Conservation (phyloP, 1,140 invertebrate species). For the Lethrus apterus region DNA sequence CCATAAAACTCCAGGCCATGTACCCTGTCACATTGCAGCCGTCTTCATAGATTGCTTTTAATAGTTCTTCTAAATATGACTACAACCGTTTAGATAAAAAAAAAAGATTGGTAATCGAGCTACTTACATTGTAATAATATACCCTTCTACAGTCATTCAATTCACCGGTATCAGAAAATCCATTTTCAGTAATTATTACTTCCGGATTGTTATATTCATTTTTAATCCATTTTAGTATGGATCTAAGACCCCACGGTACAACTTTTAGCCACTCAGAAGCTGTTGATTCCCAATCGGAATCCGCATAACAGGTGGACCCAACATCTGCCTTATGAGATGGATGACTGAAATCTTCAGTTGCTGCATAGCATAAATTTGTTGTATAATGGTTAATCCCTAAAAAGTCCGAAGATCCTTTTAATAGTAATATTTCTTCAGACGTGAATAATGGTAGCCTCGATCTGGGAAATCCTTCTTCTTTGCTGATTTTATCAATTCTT, state of each 20-base stretch:
- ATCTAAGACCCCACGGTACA: conserved; percentile 42
- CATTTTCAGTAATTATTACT: conserved; percentile 68
- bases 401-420: conserved; percentile 46
- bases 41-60: conserved; percentile 13
- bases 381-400: conserved; percentile 48
- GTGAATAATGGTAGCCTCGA: conserved; percentile 55
- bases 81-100: neutral
- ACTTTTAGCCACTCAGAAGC: neutral
- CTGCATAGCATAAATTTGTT: conserved; percentile 20
- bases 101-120: neutral
- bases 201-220: conserved; percentile 52
- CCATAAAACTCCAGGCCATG: conserved; percentile 13
- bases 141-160: conserved; percentile 18
- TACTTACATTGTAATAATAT: conserved; percentile 19
- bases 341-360: neutral
- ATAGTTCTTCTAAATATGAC: neutral
- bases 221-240: conserved; percentile 55
- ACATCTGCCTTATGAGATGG: conserved; percentile 1
- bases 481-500: conserved; percentile 47
- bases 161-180: conserved; percentile 45
- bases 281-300: neutral
- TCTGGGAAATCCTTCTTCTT: conserved; percentile 41
- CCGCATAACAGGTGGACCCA: neutral
- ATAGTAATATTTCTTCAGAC: conserved; percentile 39
- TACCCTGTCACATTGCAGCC: conserved; percentile 1